phyloP scores from a whole-genome alignment of 2,888 invertebrate species.

The Notodonta ziczac region DNA sequence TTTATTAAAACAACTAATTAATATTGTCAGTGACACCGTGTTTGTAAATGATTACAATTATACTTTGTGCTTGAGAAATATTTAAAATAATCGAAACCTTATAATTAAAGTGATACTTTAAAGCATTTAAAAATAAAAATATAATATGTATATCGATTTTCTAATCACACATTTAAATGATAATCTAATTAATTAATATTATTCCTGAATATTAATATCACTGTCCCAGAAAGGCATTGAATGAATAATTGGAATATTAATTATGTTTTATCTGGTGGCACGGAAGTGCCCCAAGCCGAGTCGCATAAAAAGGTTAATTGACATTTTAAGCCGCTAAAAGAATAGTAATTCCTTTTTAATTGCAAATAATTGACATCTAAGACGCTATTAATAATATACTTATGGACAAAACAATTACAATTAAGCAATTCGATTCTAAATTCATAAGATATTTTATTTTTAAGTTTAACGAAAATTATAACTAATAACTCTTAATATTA shows the following conservation, averaged over 20 bases:
- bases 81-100: too few relatives aligned
- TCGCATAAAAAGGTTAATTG: slow-evolving; percentile 29
- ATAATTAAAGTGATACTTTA: too few relatives aligned
- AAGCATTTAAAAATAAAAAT: too few relatives aligned
- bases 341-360: slow-evolving; percentile 26
- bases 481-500: slow-evolving; percentile 19
- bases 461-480: slow-evolving; percentile 23
- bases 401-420: slow-evolving; percentile 35
- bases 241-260: too few relatives aligned
- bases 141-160: too few relatives aligned
- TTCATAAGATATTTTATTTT: slow-evolving; percentile 29
- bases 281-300: too few relatives aligned
- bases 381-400: slow-evolving; percentile 40
- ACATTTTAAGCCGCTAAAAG: slow-evolving; percentile 36
- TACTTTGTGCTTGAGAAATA: background rate
- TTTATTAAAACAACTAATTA: slow-evolving; percentile 56
- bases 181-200: too few relatives aligned
- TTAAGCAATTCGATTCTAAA: slow-evolving; percentile 24
- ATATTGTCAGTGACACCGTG: slow-evolving; percentile 77
- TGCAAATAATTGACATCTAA: slow-evolving; percentile 45
- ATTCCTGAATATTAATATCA: too few relatives aligned
- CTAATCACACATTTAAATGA: too few relatives aligned
- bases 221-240: too few relatives aligned
- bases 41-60: slow-evolving; percentile 25
- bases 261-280: too few relatives aligned